These are phyloP conservation scores for Mythimna ferrago DNA, from an alignment of 2,888 invertebrate species.

Conservation along the genomic window DNA sequence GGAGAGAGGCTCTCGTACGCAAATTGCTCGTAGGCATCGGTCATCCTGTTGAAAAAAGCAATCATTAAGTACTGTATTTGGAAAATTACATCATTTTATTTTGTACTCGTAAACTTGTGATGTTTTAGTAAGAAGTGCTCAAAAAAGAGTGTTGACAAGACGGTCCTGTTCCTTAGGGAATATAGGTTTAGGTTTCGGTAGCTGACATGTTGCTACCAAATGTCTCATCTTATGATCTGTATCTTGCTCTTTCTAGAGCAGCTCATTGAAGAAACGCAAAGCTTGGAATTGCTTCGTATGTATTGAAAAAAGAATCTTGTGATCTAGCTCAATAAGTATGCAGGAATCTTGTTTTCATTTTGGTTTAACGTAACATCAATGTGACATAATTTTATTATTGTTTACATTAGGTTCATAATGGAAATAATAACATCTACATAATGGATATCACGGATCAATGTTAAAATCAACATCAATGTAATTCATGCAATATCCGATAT, in stretches of 20 bases:
- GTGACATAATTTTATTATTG: conserved; percentile 5
- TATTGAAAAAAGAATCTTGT: too few relatives aligned
- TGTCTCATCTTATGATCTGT: too few relatives aligned
- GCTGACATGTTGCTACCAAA: neutral
- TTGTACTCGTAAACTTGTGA: neutral
- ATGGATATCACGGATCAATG: conserved; percentile 38
- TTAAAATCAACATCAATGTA: conserved; percentile 51
- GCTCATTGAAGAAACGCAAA: neutral
- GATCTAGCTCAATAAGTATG: conserved; percentile 1
- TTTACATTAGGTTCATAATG: conserved; percentile 1
- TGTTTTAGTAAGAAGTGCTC: neutral
- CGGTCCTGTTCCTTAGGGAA: neutral
- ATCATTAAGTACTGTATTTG: neutral
- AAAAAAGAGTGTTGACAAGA: neutral
- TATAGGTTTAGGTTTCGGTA: neutral
- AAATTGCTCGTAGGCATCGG: conserved; percentile 85
- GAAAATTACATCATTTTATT: neutral
- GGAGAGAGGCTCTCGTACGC: conserved; percentile 86
- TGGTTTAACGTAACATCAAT: neutral
- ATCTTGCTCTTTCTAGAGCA: too few relatives aligned
- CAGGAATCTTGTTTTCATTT: neutral
- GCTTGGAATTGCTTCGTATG: neutral
- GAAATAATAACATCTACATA: conserved; percentile 19
- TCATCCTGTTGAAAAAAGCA: conserved; percentile 74
- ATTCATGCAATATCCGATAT: conserved; percentile 68